Evolutionary conservation across 2,797 vertebrate species (phyloP).

Genomic region (Lacerta bilineata): DNA sequence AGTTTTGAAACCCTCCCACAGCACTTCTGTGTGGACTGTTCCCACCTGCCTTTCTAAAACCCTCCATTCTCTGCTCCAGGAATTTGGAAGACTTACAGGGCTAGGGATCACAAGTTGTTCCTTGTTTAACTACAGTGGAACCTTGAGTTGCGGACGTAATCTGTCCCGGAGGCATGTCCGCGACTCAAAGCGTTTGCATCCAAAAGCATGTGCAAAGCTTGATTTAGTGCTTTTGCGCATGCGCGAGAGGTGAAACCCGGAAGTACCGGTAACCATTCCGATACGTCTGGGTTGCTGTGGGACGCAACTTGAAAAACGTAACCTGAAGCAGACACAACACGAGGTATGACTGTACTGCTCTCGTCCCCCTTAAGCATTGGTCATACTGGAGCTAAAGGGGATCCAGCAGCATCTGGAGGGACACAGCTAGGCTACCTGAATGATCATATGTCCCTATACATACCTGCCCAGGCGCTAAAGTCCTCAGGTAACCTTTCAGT

Average conservation of each 20-base stretch:
- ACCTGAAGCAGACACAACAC: too few species aligned
- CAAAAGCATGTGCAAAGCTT: fast-evolving
- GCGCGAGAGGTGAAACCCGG: too few species aligned
- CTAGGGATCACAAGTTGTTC: not conserved
- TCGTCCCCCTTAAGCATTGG: not conserved
- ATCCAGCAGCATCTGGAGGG: not conserved
- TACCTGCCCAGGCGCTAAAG: too few species aligned
- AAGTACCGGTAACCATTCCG: too few species aligned
- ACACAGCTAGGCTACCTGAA: not conserved
- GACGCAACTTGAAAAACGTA: too few species aligned
- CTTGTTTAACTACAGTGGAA: not conserved
- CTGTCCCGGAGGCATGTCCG: too few species aligned
- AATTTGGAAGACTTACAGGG: not conserved
- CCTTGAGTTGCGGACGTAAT: too few species aligned
- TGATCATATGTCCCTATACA: too few species aligned
- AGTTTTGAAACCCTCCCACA: not conserved
- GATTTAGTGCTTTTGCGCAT: too few species aligned
- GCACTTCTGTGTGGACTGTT: not conserved
- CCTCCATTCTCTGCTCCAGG: not conserved
- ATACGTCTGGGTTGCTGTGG: too few species aligned
- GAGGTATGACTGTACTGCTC: not conserved
- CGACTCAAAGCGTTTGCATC: too few species aligned
- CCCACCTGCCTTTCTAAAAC: too few species aligned
- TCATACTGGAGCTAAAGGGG: not conserved
- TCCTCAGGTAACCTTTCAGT: not conserved